Conservation (phyloP, 1,140 invertebrate species). For the Drosophila serrata region DNA sequence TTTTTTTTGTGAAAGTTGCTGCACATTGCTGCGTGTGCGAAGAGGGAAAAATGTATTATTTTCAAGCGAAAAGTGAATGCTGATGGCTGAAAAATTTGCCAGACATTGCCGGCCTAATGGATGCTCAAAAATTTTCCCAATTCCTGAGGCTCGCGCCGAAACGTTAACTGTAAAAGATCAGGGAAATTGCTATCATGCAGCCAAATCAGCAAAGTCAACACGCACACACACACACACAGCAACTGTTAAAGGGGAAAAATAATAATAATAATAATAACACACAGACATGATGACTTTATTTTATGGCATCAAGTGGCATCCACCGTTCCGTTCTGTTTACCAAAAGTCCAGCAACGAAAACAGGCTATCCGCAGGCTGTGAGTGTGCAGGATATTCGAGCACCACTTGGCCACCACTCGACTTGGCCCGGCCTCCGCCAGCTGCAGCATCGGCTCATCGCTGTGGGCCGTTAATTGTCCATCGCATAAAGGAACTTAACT, state of each 20-base stretch:
- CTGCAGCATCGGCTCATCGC: not conserved
- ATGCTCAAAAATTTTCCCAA: slow-evolving; percentile 39
- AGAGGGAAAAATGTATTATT: slow-evolving; percentile 39
- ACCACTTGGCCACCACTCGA: slow-evolving; percentile 60
- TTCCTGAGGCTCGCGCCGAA: slow-evolving; percentile 37
- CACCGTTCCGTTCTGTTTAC: slow-evolving; percentile 42
- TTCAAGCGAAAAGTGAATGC: slow-evolving; percentile 76
- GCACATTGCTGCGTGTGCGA: slow-evolving; percentile 59
- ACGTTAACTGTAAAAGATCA: slow-evolving; percentile 73
- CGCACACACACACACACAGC: slow-evolving; percentile 30
- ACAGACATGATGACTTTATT: slow-evolving; percentile 68
- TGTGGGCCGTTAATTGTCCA: slow-evolving; percentile 60
- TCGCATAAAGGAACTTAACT: slow-evolving; percentile 16
- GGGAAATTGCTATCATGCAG: slow-evolving; percentile 58
- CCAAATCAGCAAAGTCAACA: slow-evolving; percentile 79
- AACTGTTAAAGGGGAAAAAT: not conserved
- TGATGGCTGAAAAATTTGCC: slow-evolving; percentile 39
- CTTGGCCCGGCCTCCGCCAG: slow-evolving; percentile 9
- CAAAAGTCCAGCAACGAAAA: slow-evolving; percentile 55
- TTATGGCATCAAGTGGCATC: slow-evolving; percentile 64
- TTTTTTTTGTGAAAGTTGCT: slow-evolving; percentile 65
- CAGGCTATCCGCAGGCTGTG: slow-evolving; percentile 53
- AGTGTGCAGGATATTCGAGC: slow-evolving; percentile 74
- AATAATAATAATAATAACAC: slow-evolving; percentile 10
- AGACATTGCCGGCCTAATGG: slow-evolving; percentile 24